phyloP scores from a whole-genome alignment of 2,113 vertebrate genomes.

The Gobius niger region DNA sequence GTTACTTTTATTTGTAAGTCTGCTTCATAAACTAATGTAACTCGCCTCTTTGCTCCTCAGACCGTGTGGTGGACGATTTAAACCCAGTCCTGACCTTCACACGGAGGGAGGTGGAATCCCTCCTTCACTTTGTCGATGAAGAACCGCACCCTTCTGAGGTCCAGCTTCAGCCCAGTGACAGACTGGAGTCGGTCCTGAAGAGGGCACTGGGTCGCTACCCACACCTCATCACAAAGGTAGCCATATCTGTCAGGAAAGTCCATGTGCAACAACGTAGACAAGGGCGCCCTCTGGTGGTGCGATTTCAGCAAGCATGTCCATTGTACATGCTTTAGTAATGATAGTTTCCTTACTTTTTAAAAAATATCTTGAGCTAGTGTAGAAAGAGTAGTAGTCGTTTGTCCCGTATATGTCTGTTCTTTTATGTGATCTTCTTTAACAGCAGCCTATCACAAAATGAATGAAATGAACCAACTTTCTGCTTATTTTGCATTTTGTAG shows the following conservation, averaged over 20 bases:
- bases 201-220: slow-evolving; percentile 85
- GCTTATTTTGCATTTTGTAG: slow-evolving; percentile 57
- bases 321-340: too few relatives aligned
- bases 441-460: too few relatives aligned
- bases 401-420: too few relatives aligned
- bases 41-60: slow-evolving; percentile 58
- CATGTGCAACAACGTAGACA: not conserved
- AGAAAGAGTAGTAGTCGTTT: too few relatives aligned
- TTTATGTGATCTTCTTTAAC: too few relatives aligned
- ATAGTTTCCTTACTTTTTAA: too few relatives aligned
- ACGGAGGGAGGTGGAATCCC: slow-evolving; percentile 90
- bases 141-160: slow-evolving; percentile 80
- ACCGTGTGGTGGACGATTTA: slow-evolving; percentile 94
- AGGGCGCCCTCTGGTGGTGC: not conserved
- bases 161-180: slow-evolving; percentile 66
- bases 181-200: slow-evolving; percentile 83
- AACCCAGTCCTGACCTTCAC: slow-evolving; percentile 94
- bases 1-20: not conserved
- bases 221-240: slow-evolving; percentile 91
- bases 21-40: not conserved
- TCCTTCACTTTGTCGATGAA: slow-evolving; percentile 95
- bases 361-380: too few relatives aligned
- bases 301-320: not conserved
- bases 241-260: not conserved
- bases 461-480: not conserved